phyloP scores from a whole-genome alignment of 2,797 vertebrate species.

The Coregonus suidteri region DNA sequence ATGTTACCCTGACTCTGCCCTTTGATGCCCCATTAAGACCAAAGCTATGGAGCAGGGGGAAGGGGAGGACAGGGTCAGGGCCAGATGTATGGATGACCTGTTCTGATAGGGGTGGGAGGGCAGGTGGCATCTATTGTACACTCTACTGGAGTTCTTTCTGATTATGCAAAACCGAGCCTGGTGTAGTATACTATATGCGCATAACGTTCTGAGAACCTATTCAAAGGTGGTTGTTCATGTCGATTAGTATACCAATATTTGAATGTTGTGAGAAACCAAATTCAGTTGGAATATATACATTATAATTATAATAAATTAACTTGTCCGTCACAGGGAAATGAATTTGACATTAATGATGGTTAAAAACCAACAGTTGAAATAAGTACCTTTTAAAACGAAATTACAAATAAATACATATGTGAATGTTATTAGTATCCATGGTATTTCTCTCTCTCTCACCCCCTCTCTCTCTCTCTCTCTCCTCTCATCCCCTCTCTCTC shows the following conservation, averaged over 20 bases:
- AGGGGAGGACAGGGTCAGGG: conserved; percentile 39
- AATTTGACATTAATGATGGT: background rate
- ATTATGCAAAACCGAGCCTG: conserved; percentile 61
- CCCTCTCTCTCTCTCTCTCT: conserved; percentile 7
- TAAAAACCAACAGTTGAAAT: background rate
- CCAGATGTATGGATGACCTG: conserved; percentile 69
- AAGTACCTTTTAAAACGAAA: background rate
- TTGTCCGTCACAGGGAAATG: background rate
- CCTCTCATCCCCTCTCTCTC: too few species aligned
- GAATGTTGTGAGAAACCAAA: background rate
- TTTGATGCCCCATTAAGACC: too few species aligned
- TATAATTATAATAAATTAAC: background rate
- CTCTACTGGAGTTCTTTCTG: conserved; percentile 71
- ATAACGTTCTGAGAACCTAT: background rate
- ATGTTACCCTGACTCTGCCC: too few species aligned
- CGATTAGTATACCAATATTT: background rate
- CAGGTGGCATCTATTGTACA: conserved; percentile 59
- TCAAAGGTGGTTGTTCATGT: background rate
- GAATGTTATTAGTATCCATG: conserved; percentile 29
- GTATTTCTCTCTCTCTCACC: conserved; percentile 31
- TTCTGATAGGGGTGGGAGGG: conserved; percentile 56
- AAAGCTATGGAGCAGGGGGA: conserved; percentile 49
- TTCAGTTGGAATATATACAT: background rate
- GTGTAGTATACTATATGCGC: too few species aligned
- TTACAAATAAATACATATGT: background rate